Evolutionary conservation across 2,113 vertebrate species (phyloP).

Genomic region (Amia ocellicauda): DNA sequence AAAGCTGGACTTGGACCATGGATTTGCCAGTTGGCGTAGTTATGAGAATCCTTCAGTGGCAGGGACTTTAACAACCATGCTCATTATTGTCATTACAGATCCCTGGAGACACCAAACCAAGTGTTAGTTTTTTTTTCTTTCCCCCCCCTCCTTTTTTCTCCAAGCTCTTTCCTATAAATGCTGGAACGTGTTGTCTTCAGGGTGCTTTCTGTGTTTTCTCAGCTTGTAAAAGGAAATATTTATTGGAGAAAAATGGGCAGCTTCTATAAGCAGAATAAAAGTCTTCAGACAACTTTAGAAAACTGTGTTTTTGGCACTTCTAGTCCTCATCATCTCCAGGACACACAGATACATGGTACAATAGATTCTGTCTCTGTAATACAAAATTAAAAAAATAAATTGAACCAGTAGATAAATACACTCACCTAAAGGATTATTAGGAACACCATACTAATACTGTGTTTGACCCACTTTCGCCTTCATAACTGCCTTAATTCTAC

Average conservation of each 20-base stretch:
- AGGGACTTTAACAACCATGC: too few relatives aligned
- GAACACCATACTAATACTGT: too few relatives aligned
- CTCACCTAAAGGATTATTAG: too few relatives aligned
- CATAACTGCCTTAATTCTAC: too few relatives aligned
- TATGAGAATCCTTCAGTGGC: too few relatives aligned
- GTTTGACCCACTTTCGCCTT: too few relatives aligned
- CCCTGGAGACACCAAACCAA: too few relatives aligned
- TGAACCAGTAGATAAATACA: too few relatives aligned
- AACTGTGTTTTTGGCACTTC: background rate
- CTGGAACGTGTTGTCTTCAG: background rate
- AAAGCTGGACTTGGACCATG: background rate
- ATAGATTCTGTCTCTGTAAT: background rate
- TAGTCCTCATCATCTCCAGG: background rate
- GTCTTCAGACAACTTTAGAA: background rate
- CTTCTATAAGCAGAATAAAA: constrained; percentile 1
- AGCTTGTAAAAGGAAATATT: background rate
- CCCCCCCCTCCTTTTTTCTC: too few relatives aligned
- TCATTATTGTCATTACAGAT: too few relatives aligned
- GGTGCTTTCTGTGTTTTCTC: background rate
- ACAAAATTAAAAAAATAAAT: too few relatives aligned
- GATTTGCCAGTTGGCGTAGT: background rate
- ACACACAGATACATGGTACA: background rate
- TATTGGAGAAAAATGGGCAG: background rate
- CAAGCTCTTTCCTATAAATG: background rate
- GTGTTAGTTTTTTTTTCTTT: background rate